phyloP scores from a whole-genome alignment of 2,113 vertebrate genomes.

The Oenanthe melanoleuca region DNA sequence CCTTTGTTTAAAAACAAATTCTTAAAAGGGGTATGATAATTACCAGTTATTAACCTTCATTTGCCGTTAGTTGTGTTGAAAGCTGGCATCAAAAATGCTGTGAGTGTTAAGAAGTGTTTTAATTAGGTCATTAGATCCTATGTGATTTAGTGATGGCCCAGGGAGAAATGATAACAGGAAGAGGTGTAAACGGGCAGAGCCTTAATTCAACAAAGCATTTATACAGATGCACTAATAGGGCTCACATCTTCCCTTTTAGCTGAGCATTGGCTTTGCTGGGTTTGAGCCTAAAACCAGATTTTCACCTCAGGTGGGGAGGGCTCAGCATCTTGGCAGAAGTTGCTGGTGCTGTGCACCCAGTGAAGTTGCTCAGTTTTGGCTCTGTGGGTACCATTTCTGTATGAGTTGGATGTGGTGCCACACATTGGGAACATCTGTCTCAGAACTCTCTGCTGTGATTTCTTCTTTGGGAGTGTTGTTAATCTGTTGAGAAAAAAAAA shows the following conservation, averaged over 20 bases:
- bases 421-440: not conserved
- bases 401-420: not conserved
- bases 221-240: not conserved
- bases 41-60: constrained; percentile 35
- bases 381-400: fast-evolving
- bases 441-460: not conserved
- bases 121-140: constrained; percentile 43
- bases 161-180: constrained; percentile 2
- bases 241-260: not conserved
- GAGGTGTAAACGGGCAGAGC: not conserved
- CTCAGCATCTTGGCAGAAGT: not conserved
- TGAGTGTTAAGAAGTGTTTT: constrained; percentile 25
- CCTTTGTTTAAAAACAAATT: constrained; percentile 17
- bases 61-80: constrained; percentile 11
- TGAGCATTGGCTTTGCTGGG: not conserved
- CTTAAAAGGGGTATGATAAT: constrained; percentile 22
- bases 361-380: not conserved
- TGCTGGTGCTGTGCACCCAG: not conserved
- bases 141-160: constrained; percentile 24
- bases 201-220: not conserved
- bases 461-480: not conserved
- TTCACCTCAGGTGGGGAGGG: not conserved
- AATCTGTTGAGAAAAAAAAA: not conserved
- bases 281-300: not conserved
- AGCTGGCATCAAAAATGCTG: not conserved